Conservation (phyloP, 1,140 invertebrate species). For the Cardiocondyla obscurior region DNA sequence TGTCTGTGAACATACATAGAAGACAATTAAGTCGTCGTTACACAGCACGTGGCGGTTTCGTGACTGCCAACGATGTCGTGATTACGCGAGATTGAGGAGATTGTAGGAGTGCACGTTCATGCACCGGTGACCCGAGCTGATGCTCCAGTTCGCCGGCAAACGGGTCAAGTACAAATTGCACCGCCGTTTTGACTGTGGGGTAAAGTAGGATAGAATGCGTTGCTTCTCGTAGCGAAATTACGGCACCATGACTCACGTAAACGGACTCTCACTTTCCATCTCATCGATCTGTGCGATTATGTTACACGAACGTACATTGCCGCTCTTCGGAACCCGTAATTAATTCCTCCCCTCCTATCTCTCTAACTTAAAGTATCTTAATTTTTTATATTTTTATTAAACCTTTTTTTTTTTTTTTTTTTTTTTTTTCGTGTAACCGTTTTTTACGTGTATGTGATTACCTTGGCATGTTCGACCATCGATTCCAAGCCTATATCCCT, state of each 20-base stretch:
- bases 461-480: conserved; percentile 91
- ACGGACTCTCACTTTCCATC: not conserved
- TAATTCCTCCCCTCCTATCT: too few relatives aligned
- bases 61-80: conserved; percentile 12
- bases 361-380: not conserved
- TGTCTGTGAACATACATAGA: conserved; percentile 85
- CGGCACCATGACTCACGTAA: not conserved
- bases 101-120: not conserved
- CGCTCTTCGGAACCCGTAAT: not conserved
- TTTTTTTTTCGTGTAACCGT: not conserved
- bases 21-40: not conserved
- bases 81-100: conserved; percentile 21
- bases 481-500: conserved; percentile 90
- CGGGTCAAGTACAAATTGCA: conserved; percentile 62
- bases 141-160: conserved; percentile 43
- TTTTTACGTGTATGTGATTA: conserved; percentile 72
- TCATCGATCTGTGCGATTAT: not conserved
- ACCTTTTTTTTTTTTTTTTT: conserved; percentile 18
- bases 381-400: not conserved
- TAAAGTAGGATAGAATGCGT: conserved; percentile 23
- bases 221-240: not conserved
- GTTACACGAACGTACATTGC: not conserved
- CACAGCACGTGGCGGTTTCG: conserved; percentile 10
- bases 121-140: conserved; percentile 12
- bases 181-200: conserved; percentile 6